Conservation (phyloP, 1,140 invertebrate genomes). For the Calosoma granatense region DNA sequence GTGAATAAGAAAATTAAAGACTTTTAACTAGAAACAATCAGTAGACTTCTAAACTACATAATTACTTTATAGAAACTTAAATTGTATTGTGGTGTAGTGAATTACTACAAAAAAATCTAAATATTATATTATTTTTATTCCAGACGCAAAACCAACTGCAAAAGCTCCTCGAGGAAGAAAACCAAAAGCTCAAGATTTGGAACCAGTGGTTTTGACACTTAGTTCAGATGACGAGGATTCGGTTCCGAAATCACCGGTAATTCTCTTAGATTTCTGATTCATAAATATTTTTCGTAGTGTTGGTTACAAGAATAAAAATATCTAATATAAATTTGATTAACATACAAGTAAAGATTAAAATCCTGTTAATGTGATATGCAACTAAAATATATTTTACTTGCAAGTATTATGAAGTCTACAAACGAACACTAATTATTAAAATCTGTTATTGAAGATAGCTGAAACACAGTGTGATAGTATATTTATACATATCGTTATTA, state of each 20-base stretch:
- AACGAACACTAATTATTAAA: background rate
- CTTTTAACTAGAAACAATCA: no score
- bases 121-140: background rate
- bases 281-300: background rate
- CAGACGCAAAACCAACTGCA: background rate
- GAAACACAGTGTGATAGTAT: background rate
- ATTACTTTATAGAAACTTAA: no score
- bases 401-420: no score
- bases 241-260: background rate
- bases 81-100: no score
- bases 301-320: no score
- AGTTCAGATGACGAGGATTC: slow-evolving; percentile 54
- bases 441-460: background rate
- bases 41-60: no score
- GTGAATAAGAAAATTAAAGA: no score
- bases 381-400: no score
- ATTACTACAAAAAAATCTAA: no score
- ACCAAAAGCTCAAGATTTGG: slow-evolving; percentile 38
- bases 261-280: background rate
- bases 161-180: slow-evolving; percentile 8
- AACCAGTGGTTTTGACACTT: slow-evolving; percentile 50
- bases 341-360: no score
- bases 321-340: no score
- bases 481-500: background rate
- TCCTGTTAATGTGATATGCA: no score